A percentile compares a stretch with the other conserved stretches of the same genome.
Conservation (phyloP, 2,888 invertebrate species). For the Drosophila nigricruria region DNA sequence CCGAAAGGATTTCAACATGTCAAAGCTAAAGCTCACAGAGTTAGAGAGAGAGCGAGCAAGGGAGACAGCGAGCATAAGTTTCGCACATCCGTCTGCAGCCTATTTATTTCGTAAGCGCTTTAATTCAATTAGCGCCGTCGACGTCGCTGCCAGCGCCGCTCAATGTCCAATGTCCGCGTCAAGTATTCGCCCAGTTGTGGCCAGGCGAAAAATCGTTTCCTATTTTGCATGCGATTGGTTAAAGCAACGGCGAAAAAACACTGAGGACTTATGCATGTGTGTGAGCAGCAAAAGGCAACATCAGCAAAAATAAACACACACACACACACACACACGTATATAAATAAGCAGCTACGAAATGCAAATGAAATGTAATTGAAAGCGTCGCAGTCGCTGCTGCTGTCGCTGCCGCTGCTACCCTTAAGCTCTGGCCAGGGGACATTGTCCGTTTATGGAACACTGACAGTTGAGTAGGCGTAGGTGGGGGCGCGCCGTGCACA, state of each 20-base stretch:
- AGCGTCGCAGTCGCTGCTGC: conserved; percentile 53
- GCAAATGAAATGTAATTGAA: conserved; percentile 80
- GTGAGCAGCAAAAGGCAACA: conserved; percentile 64
- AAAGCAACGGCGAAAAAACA: conserved; percentile 45
- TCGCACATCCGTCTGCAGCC: conserved; percentile 58
- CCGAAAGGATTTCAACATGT: conserved; percentile 49
- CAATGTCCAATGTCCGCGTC: conserved; percentile 74
- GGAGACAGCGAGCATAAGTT: conserved; percentile 16
- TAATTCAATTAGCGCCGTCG: conserved; percentile 77
- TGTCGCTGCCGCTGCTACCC: conserved; percentile 59
- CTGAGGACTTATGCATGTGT: conserved; percentile 63
- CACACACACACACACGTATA: conserved; percentile 34
- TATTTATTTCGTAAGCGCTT: conserved; percentile 67
- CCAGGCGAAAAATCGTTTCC: conserved; percentile 68
- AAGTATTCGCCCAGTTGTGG: conserved; percentile 67
- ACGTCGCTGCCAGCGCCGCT: conserved; percentile 63
- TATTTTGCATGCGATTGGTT: conserved; percentile 68
- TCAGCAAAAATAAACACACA: conserved; percentile 63
- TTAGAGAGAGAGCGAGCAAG: not conserved
- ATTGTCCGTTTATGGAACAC: conserved; percentile 77
- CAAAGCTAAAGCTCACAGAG: conserved; percentile 13
- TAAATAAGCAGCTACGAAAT: conserved; percentile 74
- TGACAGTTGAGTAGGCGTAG: conserved; percentile 14
- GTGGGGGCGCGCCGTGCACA: conserved; percentile 26
- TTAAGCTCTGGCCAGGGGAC: conserved; percentile 76